Conservation (phyloP, 2,113 vertebrate species). For the Corythoichthys intestinalis region DNA sequence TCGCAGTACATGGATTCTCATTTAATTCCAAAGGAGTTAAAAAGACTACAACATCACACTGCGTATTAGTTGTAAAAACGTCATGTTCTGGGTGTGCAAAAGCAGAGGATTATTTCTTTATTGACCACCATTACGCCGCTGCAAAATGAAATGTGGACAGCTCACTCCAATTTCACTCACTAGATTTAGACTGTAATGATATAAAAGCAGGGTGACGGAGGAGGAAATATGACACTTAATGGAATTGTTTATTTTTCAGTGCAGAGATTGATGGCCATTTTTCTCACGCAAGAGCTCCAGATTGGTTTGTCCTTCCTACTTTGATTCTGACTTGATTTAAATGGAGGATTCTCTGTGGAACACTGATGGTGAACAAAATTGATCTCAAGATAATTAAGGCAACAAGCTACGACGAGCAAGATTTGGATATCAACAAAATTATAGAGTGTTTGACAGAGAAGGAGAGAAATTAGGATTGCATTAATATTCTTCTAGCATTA, state of each 20-base stretch:
- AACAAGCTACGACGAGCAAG: not conserved
- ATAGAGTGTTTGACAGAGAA: not conserved
- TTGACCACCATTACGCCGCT: constrained; percentile 41
- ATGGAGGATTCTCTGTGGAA: constrained; percentile 13
- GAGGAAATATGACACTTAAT: constrained; percentile 51
- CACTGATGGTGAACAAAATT: not conserved
- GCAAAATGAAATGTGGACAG: constrained; percentile 40
- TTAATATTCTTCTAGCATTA: not conserved
- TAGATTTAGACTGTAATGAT: constrained; percentile 31
- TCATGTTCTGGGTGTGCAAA: constrained; percentile 13
- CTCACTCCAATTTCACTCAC: constrained; percentile 43
- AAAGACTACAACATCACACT: constrained; percentile 11
- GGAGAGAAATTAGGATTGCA: not conserved
- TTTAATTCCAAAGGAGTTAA: constrained; percentile 23
- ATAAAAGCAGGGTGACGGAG: constrained; percentile 43
- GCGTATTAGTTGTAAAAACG: constrained; percentile 37
- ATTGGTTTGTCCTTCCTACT: constrained; percentile 34
- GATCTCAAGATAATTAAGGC: not conserved
- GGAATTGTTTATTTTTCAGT: constrained; percentile 49
- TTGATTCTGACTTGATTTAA: constrained; percentile 21
- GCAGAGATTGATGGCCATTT: constrained; percentile 11
- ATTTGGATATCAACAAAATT: not conserved
- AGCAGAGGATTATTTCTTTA: constrained; percentile 46
- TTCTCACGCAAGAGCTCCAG: constrained; percentile 25
- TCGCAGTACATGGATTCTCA: constrained; percentile 12